A percentile compares a stretch with the other conserved stretches of the same genome.
Conservation (phyloP, 1,140 invertebrate species). For the Sycobia sp. region DNA sequence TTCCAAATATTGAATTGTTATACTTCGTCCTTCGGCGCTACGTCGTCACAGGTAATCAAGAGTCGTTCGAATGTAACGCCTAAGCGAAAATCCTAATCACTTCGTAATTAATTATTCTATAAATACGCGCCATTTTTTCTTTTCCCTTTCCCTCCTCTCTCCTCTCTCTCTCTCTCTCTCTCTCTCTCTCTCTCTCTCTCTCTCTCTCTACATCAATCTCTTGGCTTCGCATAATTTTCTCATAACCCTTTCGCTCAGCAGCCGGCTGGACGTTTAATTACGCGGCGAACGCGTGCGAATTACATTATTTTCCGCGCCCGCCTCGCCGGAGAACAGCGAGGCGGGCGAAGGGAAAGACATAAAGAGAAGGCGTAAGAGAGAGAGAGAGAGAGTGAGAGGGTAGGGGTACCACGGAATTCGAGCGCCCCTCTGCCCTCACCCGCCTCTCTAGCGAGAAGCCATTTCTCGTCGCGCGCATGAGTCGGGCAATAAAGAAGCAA, state of each 20-base stretch:
- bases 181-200: background rate
- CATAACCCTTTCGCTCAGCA: too few relatives aligned
- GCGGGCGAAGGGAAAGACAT: constrained; percentile 9
- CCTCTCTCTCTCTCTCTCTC: too few relatives aligned
- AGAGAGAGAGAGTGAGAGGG: constrained; percentile 13
- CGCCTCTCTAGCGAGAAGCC: constrained; percentile 51
- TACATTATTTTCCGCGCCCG: constrained; percentile 44
- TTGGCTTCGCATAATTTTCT: constrained; percentile 7
- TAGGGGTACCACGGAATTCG: constrained; percentile 50
- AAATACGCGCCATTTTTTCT: too few relatives aligned
- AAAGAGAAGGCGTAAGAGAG: constrained; percentile 2
- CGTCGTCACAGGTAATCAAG: too few relatives aligned
- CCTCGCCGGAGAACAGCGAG: constrained; percentile 23
- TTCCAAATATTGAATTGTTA: too few relatives aligned
- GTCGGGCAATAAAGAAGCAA: constrained; percentile 59
- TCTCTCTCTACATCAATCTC: constrained; percentile 23
- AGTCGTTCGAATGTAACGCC: too few relatives aligned
- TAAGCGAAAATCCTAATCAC: too few relatives aligned
- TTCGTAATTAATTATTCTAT: too few relatives aligned
- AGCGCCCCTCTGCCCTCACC: constrained; percentile 57
- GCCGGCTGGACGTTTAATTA: constrained; percentile 36
- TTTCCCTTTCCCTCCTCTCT: too few relatives aligned
- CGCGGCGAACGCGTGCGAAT: constrained; percentile 26
- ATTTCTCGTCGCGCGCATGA: constrained; percentile 51
- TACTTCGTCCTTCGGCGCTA: too few relatives aligned